phyloP scores from a whole-genome alignment of 2,797 vertebrate species.

The Falco cherrug region DNA sequence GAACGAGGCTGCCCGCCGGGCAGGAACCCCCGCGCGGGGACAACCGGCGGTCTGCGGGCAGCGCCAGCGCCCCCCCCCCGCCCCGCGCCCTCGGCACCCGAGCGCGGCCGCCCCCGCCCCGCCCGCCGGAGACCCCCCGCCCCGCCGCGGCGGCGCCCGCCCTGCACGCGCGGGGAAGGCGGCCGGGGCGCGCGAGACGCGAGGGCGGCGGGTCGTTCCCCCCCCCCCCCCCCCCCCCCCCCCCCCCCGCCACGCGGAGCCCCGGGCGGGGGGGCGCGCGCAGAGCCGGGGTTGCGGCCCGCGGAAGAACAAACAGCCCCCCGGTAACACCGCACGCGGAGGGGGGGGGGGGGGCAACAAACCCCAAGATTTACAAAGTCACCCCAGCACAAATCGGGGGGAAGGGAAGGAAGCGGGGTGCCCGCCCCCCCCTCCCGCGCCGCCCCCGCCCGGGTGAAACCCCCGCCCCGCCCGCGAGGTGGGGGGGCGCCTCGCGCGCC shows the following conservation, averaged over 20 bases:
- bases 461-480: background rate
- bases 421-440: background rate
- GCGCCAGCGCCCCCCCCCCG: background rate
- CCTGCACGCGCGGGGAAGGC: background rate
- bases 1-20: background rate
- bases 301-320: background rate
- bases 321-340: background rate
- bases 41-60: background rate
- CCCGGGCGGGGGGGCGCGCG: background rate
- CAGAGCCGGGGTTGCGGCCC: background rate
- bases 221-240: background rate
- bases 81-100: too few relatives aligned
- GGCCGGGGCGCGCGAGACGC: background rate
- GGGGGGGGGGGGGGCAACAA: background rate
- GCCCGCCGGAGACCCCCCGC: background rate
- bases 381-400: background rate
- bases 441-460: background rate
- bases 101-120: background rate
- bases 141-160: background rate
- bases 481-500: background rate
- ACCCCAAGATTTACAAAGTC: background rate
- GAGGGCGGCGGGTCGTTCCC: background rate
- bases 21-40: background rate
- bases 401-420: background rate
- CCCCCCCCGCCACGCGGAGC: background rate